These are phyloP conservation scores for Tachysurus vachellii DNA, from an alignment of 2,113 vertebrate species.

Conservation along the genomic window DNA sequence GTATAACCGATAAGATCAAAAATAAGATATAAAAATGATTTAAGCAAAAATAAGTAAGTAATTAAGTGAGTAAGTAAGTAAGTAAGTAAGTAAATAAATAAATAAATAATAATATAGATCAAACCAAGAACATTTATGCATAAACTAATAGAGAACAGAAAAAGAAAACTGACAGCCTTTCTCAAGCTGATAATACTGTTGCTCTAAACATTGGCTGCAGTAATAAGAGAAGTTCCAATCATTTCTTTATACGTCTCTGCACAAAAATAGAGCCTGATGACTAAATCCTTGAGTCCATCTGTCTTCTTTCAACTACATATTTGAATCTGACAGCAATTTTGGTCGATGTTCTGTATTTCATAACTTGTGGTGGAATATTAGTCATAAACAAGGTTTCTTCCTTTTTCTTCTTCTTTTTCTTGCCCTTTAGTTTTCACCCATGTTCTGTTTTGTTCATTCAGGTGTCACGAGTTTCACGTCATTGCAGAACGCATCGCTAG, in stretches of 20 bases:
- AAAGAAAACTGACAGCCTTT: too few relatives aligned
- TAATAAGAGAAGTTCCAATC: neutral
- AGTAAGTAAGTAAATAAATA: too few relatives aligned
- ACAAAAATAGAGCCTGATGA: conserved; percentile 18
- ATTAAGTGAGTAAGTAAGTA: too few relatives aligned
- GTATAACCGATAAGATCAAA: too few relatives aligned
- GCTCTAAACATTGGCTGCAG: neutral
- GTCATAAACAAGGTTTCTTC: neutral
- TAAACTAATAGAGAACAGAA: neutral
- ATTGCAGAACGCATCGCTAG: neutral
- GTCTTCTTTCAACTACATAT: neutral
- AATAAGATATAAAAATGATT: too few relatives aligned
- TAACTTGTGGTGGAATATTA: neutral
- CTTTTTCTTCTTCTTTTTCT: neutral
- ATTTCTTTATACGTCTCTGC: neutral
- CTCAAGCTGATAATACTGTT: neutral
- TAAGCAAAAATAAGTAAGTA: neutral
- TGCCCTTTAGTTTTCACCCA: neutral
- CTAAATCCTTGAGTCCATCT: neutral
- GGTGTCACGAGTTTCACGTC: neutral
- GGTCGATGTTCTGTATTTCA: neutral
- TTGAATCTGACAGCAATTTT: neutral
- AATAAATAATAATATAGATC: neutral
- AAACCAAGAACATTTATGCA: neutral
- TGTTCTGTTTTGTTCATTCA: neutral